Percentiles rank a stretch among this genome's conserved stretches.
Conservation (phyloP, 2,113 vertebrate species). For the Pandion haliaetus region DNA sequence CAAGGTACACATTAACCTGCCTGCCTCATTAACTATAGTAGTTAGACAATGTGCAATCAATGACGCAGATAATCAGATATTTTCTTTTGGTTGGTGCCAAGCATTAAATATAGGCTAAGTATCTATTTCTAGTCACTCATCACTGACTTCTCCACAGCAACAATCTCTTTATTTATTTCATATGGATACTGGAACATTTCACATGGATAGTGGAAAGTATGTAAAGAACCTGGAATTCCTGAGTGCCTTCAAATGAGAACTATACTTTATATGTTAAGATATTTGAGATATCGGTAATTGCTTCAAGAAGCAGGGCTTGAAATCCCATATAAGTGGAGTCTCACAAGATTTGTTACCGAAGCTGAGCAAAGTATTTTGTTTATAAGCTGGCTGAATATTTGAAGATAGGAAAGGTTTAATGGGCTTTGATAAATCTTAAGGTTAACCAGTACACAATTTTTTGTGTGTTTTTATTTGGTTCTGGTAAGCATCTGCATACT, state of each 20-base stretch:
- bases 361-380: neutral
- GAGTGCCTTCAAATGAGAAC: neutral
- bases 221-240: neutral
- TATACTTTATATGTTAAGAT: neutral
- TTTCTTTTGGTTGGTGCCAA: neutral
- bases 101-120: neutral
- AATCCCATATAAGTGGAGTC: neutral
- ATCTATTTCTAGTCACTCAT: neutral
- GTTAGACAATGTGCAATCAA: neutral
- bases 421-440: neutral
- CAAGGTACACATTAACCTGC: neutral
- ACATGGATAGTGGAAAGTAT: neutral
- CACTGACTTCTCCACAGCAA: neutral
- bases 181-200: neutral
- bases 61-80: neutral
- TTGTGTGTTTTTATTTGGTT: neutral
- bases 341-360: neutral
- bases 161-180: neutral
- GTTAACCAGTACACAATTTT: neutral
- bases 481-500: neutral
- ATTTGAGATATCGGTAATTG: neutral
- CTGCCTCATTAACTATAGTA: neutral
- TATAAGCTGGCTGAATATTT: neutral
- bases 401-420: neutral
- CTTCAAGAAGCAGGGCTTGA: neutral